Evolutionary conservation across 1,140 invertebrate species (phyloP).

Genomic region (Drosophila pallidifrons): DNA sequence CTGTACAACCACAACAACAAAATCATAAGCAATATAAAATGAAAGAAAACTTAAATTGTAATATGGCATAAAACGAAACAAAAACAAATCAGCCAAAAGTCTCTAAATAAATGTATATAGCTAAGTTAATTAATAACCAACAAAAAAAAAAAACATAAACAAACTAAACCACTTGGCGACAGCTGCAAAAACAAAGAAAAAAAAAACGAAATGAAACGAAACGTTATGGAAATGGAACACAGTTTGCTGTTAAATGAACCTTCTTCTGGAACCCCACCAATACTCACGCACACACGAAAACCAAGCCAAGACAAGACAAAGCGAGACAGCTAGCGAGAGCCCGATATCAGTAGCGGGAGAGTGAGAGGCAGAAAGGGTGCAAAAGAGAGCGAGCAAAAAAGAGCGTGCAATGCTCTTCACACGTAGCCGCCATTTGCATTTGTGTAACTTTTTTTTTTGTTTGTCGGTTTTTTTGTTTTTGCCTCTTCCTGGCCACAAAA

Average conservation of each 20-base stretch:
- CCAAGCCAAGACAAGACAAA: background rate
- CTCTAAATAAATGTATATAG: slow-evolving; percentile 16
- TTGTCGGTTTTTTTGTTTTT: slow-evolving; percentile 2
- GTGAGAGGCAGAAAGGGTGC: background rate
- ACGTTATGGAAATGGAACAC: slow-evolving; percentile 1
- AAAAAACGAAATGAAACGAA: background rate
- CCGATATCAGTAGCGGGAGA: slow-evolving; percentile 2
- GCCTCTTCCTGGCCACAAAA: background rate
- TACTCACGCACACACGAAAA: slow-evolving; percentile 34
- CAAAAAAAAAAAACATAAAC: slow-evolving; percentile 1
- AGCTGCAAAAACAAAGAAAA: background rate
- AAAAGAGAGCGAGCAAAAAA: background rate
- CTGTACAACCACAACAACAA: slow-evolving; percentile 27
- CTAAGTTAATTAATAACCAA: slow-evolving; percentile 9
- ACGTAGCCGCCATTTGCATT: background rate
- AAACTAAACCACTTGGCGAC: slow-evolving; percentile 1
- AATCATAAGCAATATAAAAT: slow-evolving; percentile 49
- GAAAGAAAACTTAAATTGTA: slow-evolving; percentile 14
- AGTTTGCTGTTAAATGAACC: background rate
- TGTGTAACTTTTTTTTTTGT: background rate
- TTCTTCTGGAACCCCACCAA: slow-evolving; percentile 11
- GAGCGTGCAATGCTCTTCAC: background rate
- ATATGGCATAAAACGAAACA: slow-evolving; percentile 2
- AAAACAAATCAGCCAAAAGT: slow-evolving; percentile 15
- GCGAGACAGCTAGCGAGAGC: background rate